A percentile compares a stretch with the other conserved stretches of the same genome.
Conservation (phyloP, 2,888 invertebrate species). For the Malthinus seriepunctatus region DNA sequence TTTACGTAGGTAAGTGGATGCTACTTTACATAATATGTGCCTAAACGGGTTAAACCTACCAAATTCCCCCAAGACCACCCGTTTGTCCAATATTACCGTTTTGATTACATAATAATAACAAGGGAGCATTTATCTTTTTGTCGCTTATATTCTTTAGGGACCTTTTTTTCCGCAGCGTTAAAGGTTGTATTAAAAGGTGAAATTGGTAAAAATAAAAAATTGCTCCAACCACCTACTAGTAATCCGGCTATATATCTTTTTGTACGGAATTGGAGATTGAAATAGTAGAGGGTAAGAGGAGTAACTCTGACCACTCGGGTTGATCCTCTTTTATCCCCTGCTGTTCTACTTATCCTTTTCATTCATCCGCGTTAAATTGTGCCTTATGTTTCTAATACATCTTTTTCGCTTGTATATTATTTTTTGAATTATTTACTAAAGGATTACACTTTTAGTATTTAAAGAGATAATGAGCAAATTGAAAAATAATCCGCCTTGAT, state of each 20-base stretch:
- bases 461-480: too few species aligned
- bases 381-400: constrained; percentile 10
- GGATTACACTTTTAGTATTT: too few species aligned
- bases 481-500: too few species aligned
- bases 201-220: constrained; percentile 43
- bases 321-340: constrained; percentile 44
- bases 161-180: constrained; percentile 17
- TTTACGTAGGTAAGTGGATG: constrained; percentile 31
- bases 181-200: constrained; percentile 29
- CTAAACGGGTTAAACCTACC: constrained; percentile 30
- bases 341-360: constrained; percentile 46
- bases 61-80: constrained; percentile 17
- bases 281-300: constrained; percentile 45
- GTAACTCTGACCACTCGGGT: constrained; percentile 45
- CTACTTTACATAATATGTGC: constrained; percentile 34
- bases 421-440: not conserved
- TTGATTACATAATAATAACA: constrained; percentile 29
- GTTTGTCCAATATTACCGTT: constrained; percentile 12
- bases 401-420: not conserved
- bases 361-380: constrained; percentile 46
- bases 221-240: constrained; percentile 43
- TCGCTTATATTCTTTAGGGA: constrained; percentile 22
- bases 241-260: constrained; percentile 47
- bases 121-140: constrained; percentile 24
- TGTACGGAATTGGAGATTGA: constrained; percentile 44